A percentile compares a stretch with the other conserved stretches of the same genome.
phyloP scores from a whole-genome alignment of 2,888 invertebrate genomes.

The Caenorhabditis doughertyi region DNA sequence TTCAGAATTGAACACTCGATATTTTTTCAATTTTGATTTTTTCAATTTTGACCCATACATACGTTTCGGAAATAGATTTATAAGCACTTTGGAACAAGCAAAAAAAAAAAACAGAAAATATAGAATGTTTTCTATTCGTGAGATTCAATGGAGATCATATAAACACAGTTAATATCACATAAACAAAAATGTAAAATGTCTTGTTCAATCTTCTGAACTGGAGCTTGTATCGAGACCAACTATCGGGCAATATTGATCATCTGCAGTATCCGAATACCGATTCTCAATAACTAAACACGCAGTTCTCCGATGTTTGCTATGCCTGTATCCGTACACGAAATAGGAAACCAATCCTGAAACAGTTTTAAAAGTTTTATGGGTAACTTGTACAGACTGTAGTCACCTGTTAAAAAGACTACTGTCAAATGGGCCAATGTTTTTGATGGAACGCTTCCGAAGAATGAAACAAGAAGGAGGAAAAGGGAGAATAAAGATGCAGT shows the following conservation, averaged over 20 bases:
- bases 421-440: conserved; percentile 31
- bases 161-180: background rate
- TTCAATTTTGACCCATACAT: no score
- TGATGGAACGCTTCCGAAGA: conserved; percentile 40
- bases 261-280: conserved; percentile 40
- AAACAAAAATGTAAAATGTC: background rate
- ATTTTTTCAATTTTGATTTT: no score
- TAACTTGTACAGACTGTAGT: no score
- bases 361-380: background rate
- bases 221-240: conserved; percentile 53
- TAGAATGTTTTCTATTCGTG: no score
- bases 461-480: conserved; percentile 35
- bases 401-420: conserved; percentile 17
- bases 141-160: background rate
- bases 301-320: conserved; percentile 44
- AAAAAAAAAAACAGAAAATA: no score
- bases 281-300: conserved; percentile 58
- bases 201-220: conserved; percentile 31
- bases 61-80: no score
- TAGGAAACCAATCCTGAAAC: conserved; percentile 42
- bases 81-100: no score
- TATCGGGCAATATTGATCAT: conserved; percentile 61
- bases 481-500: conserved; percentile 47
- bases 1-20: no score
- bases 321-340: conserved; percentile 46